Base-by-base conservation (phyloP, 2,797 vertebrate genomes). In the Pipistrellus pygmaeus region DNA sequence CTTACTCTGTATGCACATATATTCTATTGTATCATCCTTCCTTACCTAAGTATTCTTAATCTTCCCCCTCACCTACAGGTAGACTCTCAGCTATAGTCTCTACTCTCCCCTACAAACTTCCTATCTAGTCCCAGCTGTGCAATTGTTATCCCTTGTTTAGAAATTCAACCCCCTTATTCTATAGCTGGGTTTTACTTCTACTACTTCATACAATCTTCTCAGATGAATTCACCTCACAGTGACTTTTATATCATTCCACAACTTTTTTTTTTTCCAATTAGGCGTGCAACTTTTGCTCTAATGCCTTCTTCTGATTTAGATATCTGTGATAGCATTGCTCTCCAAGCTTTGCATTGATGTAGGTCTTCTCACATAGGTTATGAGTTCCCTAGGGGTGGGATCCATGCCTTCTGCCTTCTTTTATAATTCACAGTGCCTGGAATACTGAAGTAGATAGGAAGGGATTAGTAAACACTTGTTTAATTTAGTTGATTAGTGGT, bases 401-500 rank as follows among this genome's bases (percentile, higher is more conserved):
- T 75, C 13, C 23, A 82, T 46, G 23, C 8, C 11, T 87, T 91
- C 46, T 68, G 21, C 30, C 41, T 72, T 81, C 44, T 77, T 91
- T 87, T 48, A 4, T 72, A 62, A 83, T 88, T 75, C 1, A 1
- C 20, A 53, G 21, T 21, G 10, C 30, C 12, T 96, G 18, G 11
- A 62, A 77, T 23, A 78, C 32, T 55, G 73, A 82, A 53, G 5
- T n/a, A 84, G 8, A 38, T 0, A n/a, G 62, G 17, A 57, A 73
- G 5, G 64, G 17, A 53, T 35, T 94, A 87, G 86, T 84, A 78
- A 95, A 83, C 44, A 88, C 14, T 68, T 91, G 14, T 46, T 64
- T 95, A 69, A 75, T 80, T 85, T 85, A 73, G 48, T 53, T 94
- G 44, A 86, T 38, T 44, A 93, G 93, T 85, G 15, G 2, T 84